A percentile compares a stretch with the other conserved stretches of the same genome.
Evolutionary conservation across 1,140 invertebrate genomes (phyloP).

Genomic region (Heliconius eleuchia): DNA sequence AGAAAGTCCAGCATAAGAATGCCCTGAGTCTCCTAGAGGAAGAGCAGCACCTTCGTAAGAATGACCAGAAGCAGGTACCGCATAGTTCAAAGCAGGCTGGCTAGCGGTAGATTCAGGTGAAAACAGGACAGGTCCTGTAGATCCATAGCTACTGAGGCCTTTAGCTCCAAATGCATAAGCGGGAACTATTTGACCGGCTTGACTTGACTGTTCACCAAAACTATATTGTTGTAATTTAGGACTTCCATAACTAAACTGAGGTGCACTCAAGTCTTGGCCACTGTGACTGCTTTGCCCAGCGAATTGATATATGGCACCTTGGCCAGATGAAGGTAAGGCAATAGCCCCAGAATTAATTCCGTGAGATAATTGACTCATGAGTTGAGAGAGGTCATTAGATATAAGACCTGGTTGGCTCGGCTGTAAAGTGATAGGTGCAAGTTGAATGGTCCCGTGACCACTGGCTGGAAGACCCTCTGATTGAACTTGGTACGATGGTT

Average conservation of each 20-base stretch:
- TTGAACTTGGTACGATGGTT: constrained; percentile 51
- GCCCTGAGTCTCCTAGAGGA: constrained; percentile 51
- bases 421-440: constrained; percentile 68
- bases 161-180: constrained; percentile 67
- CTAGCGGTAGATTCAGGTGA: constrained; percentile 53
- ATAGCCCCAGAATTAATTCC: constrained; percentile 63
- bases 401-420: constrained; percentile 52
- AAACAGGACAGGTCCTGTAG: constrained; percentile 72
- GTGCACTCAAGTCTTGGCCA: constrained; percentile 44
- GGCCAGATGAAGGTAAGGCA: constrained; percentile 49
- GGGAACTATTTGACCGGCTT: constrained; percentile 45
- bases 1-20: constrained; percentile 47
- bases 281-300: constrained; percentile 47
- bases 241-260: constrained; percentile 55
- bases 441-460: constrained; percentile 61
- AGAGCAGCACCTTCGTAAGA: constrained; percentile 47
- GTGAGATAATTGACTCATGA: constrained; percentile 72
- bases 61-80: constrained; percentile 54
- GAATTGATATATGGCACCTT: constrained; percentile 49
- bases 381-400: constrained; percentile 61
- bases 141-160: constrained; percentile 64
- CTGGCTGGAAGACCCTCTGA: constrained; percentile 56
- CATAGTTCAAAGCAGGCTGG: constrained; percentile 49
- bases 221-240: constrained; percentile 58
- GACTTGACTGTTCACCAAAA: constrained; percentile 43